Percentiles rank a stretch among this genome's conserved stretches.
Conservation (phyloP, 2,797 vertebrate genomes). For the Benthosema pterotum region DNA sequence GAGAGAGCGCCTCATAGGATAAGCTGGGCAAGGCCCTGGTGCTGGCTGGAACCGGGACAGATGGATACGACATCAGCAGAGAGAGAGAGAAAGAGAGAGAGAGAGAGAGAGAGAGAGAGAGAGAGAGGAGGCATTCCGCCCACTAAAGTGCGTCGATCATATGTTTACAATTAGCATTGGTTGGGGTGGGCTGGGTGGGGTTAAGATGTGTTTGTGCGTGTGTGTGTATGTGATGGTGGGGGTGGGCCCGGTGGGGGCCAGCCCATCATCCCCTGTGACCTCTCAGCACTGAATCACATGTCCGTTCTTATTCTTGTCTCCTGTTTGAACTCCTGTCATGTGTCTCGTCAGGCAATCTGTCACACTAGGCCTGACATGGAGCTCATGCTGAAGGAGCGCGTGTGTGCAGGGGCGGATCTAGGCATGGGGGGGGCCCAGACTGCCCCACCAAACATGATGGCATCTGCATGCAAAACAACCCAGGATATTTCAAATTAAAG, state of each 20-base stretch:
- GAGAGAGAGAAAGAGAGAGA: conserved; percentile 29
- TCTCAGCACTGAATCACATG: conserved; percentile 73
- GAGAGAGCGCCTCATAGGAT: conserved; percentile 58
- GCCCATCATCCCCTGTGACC: conserved; percentile 63
- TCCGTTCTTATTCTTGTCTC: conserved; percentile 76
- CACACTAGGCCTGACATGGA: conserved; percentile 64
- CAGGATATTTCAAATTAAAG: too few relatives aligned
- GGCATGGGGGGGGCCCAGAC: too few relatives aligned
- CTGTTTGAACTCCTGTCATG: conserved; percentile 74
- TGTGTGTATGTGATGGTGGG: conserved; percentile 16
- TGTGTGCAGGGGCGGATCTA: too few relatives aligned
- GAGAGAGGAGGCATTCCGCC: conserved; percentile 28
- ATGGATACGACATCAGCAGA: conserved; percentile 20
- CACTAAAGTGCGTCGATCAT: conserved; percentile 62
- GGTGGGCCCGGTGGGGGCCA: conserved; percentile 30
- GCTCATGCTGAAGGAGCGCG: conserved; percentile 27
- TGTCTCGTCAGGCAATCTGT: conserved; percentile 73
- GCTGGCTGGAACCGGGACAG: conserved; percentile 47
- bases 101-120: conserved; percentile 31
- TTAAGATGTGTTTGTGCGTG: background rate
- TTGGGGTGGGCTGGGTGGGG: conserved; percentile 40
- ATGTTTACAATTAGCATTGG: conserved; percentile 78
- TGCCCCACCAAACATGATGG: too few relatives aligned
- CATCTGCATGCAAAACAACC: too few relatives aligned
- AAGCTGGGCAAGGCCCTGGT: conserved; percentile 25